Base-by-base conservation (phyloP, 2,888 invertebrate genomes). In the Pyralis farinalis region DNA sequence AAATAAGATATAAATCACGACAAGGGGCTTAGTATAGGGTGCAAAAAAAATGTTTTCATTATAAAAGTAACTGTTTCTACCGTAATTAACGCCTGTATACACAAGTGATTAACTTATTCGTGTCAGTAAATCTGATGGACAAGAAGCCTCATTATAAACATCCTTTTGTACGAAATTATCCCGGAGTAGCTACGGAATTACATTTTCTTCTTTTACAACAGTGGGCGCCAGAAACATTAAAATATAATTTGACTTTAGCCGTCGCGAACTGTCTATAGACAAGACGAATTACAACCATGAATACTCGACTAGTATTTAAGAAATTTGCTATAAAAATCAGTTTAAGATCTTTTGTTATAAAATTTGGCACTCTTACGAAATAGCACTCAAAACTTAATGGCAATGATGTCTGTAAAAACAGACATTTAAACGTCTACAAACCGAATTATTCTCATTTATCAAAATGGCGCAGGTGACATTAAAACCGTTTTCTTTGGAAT, bases 401-500 rank as follows among this genome's bases (percentile, higher is more conserved):
- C 16, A 39, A 33, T 28, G 25, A 33, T 11, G 32, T 6, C 27
- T 32, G 27, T 39, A 39, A 39, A 37, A 39, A 39, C 39, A 33
- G 39, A 33, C 33, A 39, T 33, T 39, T 39, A 37, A 40, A 43
- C 22, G 33, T 12, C 36, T 21, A 44, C 30, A 44, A 35, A 42
- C 12, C 34, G 44, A 40, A 49, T 42, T 48, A 51, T 44, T 51
- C 45, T 56, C 50, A 60, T 64, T 64, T 55, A 55, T 60, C 46
- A 62, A 53, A 56, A 58, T 49, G 51, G 44, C 50, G 52, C 51
- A 47, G 51, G 44, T 55, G 44, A 50, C 51, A 47, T 55, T 59
- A 58, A 64, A 27, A 16, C 33, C 39, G 33, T 28, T 27, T 12
- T 31, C 8, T 3, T 20, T 31, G 12, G 11, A 9, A 12, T 22